Conservation (phyloP, 2,797 vertebrate species). For the Urosaurus nigricauda region DNA sequence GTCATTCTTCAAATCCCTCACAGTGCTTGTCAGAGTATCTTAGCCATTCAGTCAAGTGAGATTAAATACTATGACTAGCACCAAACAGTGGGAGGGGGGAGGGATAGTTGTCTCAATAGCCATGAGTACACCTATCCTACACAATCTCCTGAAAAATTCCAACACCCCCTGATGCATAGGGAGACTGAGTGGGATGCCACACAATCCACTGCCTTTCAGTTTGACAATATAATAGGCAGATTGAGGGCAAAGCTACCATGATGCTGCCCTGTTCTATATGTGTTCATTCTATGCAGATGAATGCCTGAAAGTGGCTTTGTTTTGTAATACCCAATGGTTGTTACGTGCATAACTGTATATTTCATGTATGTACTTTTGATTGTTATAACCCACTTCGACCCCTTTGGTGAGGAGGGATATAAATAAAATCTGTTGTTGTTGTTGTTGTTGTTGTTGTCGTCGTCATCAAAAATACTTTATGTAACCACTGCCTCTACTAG, state of each 20-base stretch:
- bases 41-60: not conserved
- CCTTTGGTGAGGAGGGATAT: too few species aligned
- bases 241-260: not conserved
- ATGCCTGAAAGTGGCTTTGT: not conserved
- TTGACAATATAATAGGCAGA: not conserved
- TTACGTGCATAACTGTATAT: too few species aligned
- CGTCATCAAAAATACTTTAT: too few species aligned
- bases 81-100: not conserved
- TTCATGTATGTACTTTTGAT: too few species aligned
- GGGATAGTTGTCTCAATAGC: not conserved
- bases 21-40: not conserved
- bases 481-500: too few species aligned
- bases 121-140: not conserved
- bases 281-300: not conserved
- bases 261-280: not conserved
- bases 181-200: not conserved
- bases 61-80: not conserved
- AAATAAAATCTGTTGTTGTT: too few species aligned
- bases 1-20: not conserved
- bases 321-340: too few species aligned
- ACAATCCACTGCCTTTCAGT: not conserved
- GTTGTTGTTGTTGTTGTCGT: too few species aligned
- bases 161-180: not conserved
- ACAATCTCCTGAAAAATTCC: not conserved
- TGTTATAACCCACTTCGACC: too few species aligned